Conservation (phyloP, 2,113 vertebrate genomes). For the Carlito syrichta region DNA sequence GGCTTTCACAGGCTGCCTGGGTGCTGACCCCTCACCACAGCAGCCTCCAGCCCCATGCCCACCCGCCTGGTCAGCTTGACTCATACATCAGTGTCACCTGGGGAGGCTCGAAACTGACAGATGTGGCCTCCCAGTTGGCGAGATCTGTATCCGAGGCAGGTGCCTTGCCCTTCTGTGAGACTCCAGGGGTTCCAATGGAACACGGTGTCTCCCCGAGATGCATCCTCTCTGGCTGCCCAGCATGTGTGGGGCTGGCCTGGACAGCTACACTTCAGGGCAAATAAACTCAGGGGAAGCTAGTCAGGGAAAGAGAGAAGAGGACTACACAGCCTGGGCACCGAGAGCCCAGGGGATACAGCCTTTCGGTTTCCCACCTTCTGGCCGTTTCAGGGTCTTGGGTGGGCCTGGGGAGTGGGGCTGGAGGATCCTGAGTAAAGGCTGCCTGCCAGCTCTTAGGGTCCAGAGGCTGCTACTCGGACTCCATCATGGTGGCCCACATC, state of each 20-base stretch:
- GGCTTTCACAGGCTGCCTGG: too few relatives aligned
- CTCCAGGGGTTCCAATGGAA: too few relatives aligned
- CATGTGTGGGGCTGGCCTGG: background rate
- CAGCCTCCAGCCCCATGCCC: too few relatives aligned
- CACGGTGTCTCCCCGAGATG: too few relatives aligned
- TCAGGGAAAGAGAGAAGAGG: too few relatives aligned
- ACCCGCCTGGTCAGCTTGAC: too few relatives aligned
- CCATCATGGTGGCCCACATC: background rate
- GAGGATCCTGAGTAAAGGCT: background rate
- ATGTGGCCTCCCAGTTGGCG: background rate
- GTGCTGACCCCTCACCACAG: too few relatives aligned
- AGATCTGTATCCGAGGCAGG: too few relatives aligned
- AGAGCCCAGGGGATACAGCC: background rate
- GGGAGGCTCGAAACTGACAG: background rate
- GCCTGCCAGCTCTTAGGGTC: background rate
- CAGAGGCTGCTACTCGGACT: background rate
- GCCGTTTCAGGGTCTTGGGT: background rate
- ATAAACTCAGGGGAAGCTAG: background rate
- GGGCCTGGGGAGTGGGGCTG: background rate
- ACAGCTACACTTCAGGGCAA: background rate
- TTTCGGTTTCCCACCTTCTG: background rate
- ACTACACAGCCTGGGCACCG: too few relatives aligned
- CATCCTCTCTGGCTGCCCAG: background rate
- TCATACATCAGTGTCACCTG: background rate
- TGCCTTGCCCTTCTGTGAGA: too few relatives aligned